These are phyloP conservation scores for Zeuzera pyrina DNA, from an alignment of 2,888 invertebrate genomes.

Conservation along the genomic window DNA sequence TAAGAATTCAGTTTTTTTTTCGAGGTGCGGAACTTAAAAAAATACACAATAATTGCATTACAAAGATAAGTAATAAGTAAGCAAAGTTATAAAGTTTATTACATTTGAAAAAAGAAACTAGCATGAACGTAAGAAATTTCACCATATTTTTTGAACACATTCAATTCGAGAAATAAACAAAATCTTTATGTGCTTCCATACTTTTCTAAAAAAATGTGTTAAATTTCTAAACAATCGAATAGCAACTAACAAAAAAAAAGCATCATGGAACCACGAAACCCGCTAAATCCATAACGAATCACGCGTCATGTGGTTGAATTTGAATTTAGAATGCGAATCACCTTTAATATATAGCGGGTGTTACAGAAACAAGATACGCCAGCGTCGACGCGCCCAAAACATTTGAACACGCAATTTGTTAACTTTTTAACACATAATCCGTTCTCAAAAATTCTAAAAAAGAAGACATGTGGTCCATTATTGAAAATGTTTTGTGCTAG, in stretches of 20 bases:
- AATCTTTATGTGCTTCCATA: no score
- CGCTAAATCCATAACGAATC: slow-evolving; percentile 34
- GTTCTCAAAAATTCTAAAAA: slow-evolving; percentile 47
- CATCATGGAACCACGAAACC: slow-evolving; percentile 21
- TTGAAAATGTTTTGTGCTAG: slow-evolving; percentile 51
- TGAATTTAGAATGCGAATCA: slow-evolving; percentile 40
- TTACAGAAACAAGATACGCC: slow-evolving; percentile 38
- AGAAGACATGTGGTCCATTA: slow-evolving; percentile 61
- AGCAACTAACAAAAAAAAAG: slow-evolving; percentile 9
- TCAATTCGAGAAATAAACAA: no score
- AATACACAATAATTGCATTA: no score
- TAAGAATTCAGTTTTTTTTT: no score
- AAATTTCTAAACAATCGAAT: no score
- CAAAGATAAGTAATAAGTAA: no score
- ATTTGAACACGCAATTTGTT: slow-evolving; percentile 41
- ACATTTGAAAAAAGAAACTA: no score
- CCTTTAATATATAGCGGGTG: slow-evolving; percentile 44
- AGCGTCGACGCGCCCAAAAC: slow-evolving; percentile 12
- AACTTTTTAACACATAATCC: slow-evolving; percentile 71
- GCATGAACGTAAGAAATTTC: no score
- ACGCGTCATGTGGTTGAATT: slow-evolving; percentile 27
- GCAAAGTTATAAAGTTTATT: no score
- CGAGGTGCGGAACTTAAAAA: no score
- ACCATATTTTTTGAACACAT: no score
- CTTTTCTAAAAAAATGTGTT: no score